Percentiles rank a stretch among this genome's conserved stretches.
phyloP scores from a whole-genome alignment of 2,113 vertebrate species.

The Xiphophorus couchianus region DNA sequence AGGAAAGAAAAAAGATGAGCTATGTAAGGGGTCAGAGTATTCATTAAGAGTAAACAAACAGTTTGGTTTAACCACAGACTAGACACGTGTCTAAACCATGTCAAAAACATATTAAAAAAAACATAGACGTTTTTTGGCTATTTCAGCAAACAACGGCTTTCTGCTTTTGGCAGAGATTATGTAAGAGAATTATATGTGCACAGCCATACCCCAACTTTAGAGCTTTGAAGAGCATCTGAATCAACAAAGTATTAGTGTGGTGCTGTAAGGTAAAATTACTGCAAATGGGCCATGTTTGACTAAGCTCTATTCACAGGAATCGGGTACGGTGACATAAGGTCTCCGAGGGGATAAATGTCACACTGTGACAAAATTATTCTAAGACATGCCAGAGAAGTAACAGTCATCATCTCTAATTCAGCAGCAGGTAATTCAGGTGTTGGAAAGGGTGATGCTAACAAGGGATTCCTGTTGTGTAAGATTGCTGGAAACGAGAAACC shows the following conservation, averaged over 20 bases:
- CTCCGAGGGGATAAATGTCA: constrained; percentile 70
- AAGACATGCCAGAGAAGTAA: constrained; percentile 47
- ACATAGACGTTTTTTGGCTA: constrained; percentile 22
- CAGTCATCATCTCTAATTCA: constrained; percentile 39
- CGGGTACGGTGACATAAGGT: constrained; percentile 63
- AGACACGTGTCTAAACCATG: constrained; percentile 47
- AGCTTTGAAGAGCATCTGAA: constrained; percentile 1
- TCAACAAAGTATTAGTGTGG: not conserved
- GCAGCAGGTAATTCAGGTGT: constrained; percentile 34
- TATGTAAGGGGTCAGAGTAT: not conserved
- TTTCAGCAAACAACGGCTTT: constrained; percentile 38
- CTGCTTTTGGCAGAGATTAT: constrained; percentile 37
- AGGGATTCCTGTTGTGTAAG: constrained; percentile 7
- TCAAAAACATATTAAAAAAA: constrained; percentile 41
- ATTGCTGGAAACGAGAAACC: constrained; percentile 1
- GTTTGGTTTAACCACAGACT: constrained; percentile 49
- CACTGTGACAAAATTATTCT: constrained; percentile 66
- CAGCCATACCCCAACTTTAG: constrained; percentile 9
- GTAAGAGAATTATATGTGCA: not conserved
- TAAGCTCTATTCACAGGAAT: constrained; percentile 48
- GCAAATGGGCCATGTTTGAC: not conserved
- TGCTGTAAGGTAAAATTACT: constrained; percentile 4
- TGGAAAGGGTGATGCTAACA: constrained; percentile 29
- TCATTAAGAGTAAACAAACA: constrained; percentile 25
- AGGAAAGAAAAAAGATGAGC: not conserved